Conservation (phyloP, 2,888 invertebrate genomes). For the Tenodera sinensis region DNA sequence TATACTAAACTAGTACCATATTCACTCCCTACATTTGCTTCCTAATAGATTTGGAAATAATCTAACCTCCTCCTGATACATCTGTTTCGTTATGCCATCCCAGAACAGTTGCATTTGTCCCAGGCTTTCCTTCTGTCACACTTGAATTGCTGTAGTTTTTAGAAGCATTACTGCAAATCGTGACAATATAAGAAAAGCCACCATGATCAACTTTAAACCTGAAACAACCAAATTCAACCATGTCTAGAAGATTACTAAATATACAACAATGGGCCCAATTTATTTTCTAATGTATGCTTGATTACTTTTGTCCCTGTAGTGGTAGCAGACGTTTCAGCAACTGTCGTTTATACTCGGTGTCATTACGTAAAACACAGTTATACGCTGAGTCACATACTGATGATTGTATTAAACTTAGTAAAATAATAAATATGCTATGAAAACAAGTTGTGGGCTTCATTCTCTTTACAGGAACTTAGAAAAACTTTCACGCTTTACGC, state of each 20-base stretch:
- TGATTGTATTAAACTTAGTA: neutral
- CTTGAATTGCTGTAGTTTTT: neutral
- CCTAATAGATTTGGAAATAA: neutral
- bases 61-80: neutral
- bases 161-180: neutral
- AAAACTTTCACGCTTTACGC: neutral
- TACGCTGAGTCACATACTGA: neutral
- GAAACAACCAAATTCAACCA: neutral
- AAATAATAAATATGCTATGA: neutral
- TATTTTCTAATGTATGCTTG: too few relatives aligned
- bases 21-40: neutral
- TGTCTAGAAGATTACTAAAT: neutral
- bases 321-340: neutral
- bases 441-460: neutral
- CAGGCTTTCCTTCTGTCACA: neutral
- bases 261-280: neutral
- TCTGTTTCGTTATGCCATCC: constrained; percentile 5
- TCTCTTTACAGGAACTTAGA: neutral
- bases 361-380: neutral
- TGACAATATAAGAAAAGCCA: neutral
- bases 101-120: neutral
- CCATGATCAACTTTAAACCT: neutral
- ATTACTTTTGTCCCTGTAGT: constrained; percentile 4
- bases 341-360: neutral
- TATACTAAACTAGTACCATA: too few relatives aligned